Percentiles rank a stretch among this genome's conserved stretches.
These are phyloP conservation scores for Triplophysa siluroides DNA, from an alignment of 2,113 vertebrate genomes.

Conservation along the genomic window DNA sequence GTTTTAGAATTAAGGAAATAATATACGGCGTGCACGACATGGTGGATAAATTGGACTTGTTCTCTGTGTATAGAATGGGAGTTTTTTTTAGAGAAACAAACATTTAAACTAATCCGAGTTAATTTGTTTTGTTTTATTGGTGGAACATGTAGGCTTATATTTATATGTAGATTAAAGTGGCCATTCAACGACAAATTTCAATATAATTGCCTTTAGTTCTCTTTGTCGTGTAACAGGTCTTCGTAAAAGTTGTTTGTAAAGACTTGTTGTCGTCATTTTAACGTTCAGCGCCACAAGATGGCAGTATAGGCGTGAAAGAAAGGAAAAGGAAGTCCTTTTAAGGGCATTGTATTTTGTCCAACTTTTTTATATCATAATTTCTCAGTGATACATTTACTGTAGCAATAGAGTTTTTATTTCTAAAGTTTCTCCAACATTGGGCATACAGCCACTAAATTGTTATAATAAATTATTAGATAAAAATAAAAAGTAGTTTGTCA, in stretches of 20 bases:
- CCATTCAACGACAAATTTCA: not conserved
- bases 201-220: not conserved
- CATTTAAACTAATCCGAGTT: no score
- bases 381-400: conserved; percentile 24
- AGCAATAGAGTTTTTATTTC: not conserved
- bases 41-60: no score
- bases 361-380: not conserved
- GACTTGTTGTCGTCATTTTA: not conserved
- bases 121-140: no score
- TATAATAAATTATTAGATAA: no score
- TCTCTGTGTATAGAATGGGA: no score
- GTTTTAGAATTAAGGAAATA: no score
- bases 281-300: conserved; percentile 67
- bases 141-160: not conserved
- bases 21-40: no score
- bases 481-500: no score
- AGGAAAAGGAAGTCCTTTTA: conserved; percentile 18
- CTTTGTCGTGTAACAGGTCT: not conserved
- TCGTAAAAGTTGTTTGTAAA: not conserved
- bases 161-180: not conserved
- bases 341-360: not conserved
- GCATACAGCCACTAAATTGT: no score
- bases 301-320: conserved; percentile 67
- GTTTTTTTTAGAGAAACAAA: no score
- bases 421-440: no score